phyloP scores from a whole-genome alignment of 2,797 vertebrate genomes.

The Pampus argenteus region DNA sequence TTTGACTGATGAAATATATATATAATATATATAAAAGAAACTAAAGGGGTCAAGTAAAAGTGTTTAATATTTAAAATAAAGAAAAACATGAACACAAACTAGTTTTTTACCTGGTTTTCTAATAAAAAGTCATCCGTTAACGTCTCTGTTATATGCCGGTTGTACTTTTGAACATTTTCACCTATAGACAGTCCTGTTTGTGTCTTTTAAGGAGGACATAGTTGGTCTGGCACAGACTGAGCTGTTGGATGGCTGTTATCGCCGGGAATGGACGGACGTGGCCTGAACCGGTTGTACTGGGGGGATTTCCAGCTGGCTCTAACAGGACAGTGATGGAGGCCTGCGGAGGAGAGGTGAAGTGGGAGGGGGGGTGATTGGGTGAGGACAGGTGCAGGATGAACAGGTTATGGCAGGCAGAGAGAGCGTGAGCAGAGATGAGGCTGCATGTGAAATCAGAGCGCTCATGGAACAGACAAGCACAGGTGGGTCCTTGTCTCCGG shows the following conservation, averaged over 20 bases:
- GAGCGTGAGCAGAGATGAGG: conserved; percentile 36
- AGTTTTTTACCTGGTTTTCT: too few species aligned
- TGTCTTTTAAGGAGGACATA: conserved; percentile 3
- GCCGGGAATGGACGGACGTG: conserved; percentile 28
- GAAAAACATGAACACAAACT: too few species aligned
- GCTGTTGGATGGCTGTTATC: conserved; percentile 46
- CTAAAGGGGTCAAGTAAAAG: too few species aligned
- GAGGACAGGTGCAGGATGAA: conserved; percentile 76
- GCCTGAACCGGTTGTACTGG: conserved; percentile 51
- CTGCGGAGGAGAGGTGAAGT: conserved; percentile 12
- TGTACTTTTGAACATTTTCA: not conserved
- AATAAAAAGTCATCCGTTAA: too few species aligned
- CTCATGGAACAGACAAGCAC: conserved; percentile 71
- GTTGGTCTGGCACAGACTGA: conserved; percentile 42
- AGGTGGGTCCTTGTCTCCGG: conserved; percentile 79
- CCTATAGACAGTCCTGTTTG: conserved; percentile 5
- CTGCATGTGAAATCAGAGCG: conserved; percentile 56
- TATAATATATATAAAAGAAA: too few species aligned
- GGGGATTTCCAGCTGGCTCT: conserved; percentile 68
- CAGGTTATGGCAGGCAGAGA: conserved; percentile 39
- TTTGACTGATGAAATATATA: too few species aligned
- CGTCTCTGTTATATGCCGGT: too few species aligned
- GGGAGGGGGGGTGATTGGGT: conserved; percentile 29
- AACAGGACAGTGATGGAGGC: conserved; percentile 22
- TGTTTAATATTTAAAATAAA: too few species aligned